Evolutionary conservation across 2,797 vertebrate species (phyloP).

Genomic region (Enteromius radiatus): DNA sequence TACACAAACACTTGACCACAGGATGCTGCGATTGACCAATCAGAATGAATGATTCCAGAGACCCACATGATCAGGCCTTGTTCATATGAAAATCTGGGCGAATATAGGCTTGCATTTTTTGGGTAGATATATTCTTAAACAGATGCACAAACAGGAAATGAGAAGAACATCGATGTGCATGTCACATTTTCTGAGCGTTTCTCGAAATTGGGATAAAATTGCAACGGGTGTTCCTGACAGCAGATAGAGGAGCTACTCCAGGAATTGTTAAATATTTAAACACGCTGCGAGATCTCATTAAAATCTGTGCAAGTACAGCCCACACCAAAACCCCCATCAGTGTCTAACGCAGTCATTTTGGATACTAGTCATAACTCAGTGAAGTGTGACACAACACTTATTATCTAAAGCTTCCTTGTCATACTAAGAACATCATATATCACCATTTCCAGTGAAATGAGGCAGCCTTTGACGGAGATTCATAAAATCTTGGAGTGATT

Average conservation of each 20-base stretch:
- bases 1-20: neutral
- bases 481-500: slow-evolving; percentile 72
- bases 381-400: slow-evolving; percentile 83
- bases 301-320: slow-evolving; percentile 74
- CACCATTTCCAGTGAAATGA: slow-evolving; percentile 76
- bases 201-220: slow-evolving; percentile 62
- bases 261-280: slow-evolving; percentile 86
- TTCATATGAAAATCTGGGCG: neutral
- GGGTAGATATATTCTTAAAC: neutral
- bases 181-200: slow-evolving; percentile 60
- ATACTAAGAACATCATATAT: slow-evolving; percentile 74
- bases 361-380: slow-evolving; percentile 76
- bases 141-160: slow-evolving; percentile 6
- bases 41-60: neutral
- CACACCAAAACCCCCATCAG: slow-evolving; percentile 69
- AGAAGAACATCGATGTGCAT: slow-evolving; percentile 43
- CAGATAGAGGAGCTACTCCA: slow-evolving; percentile 75
- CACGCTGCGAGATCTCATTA: slow-evolving; percentile 83
- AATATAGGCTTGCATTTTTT: neutral
- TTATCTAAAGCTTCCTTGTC: slow-evolving; percentile 76
- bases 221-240: slow-evolving; percentile 72
- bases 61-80: neutral
- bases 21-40: neutral
- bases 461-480: slow-evolving; percentile 72
- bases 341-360: slow-evolving; percentile 58